Evolutionary conservation across 1,140 invertebrate species (phyloP).

Genomic region (Lepidurus arcticus): DNA sequence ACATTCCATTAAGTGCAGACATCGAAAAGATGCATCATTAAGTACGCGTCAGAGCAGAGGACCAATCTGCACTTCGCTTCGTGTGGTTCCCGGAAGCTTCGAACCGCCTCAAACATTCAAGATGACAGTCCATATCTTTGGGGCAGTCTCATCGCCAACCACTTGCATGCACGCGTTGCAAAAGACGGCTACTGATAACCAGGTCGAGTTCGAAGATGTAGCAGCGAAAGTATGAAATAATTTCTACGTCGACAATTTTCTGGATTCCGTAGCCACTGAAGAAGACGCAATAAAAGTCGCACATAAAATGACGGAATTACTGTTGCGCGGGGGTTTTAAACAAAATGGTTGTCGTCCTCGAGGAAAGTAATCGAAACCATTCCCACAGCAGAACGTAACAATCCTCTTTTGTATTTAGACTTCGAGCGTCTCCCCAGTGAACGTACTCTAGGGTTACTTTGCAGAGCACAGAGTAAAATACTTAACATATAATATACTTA

Average conservation of each 20-base stretch:
- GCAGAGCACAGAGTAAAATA: not conserved
- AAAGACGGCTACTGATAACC: not conserved
- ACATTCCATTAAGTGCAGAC: not conserved
- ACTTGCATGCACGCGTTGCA: conserved; percentile 6
- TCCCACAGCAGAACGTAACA: not conserved
- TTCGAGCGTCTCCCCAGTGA: too few relatives aligned
- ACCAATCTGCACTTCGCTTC: conserved; percentile 22
- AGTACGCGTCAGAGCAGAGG: not conserved
- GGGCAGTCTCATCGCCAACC: conserved; percentile 20
- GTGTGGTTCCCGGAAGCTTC: not conserved
- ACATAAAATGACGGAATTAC: conserved; percentile 21
- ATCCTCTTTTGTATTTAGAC: not conserved
- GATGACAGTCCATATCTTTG: conserved; percentile 5
- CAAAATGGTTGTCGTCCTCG: not conserved
- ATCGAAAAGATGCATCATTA: conserved; percentile 25
- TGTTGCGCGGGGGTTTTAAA: not conserved
- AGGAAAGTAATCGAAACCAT: not conserved
- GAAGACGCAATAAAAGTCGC: conserved; percentile 28
- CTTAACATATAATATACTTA: not conserved
- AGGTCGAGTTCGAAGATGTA: conserved; percentile 29
- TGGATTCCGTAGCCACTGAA: conserved; percentile 28
- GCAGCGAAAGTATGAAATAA: conserved; percentile 25
- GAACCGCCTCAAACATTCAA: not conserved
- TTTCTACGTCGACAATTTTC: conserved; percentile 36
- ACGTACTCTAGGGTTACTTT: too few relatives aligned